Percentiles rank a stretch among this genome's conserved stretches.
phyloP scores from a whole-genome alignment of 2,113 vertebrate species.

The Apodemus speciosus region DNA sequence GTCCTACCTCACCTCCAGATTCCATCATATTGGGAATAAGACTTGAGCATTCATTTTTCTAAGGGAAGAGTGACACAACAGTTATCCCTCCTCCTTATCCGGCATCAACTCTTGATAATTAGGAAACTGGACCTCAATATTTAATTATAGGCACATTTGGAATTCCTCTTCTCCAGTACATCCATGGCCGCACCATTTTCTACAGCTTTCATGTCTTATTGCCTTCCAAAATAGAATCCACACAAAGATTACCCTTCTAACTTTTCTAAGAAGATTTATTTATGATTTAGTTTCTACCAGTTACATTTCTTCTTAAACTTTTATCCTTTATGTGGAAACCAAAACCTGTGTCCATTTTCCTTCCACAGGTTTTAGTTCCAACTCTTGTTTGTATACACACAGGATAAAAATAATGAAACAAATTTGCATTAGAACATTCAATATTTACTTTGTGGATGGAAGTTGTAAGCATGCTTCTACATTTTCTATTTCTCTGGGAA shows the following conservation, averaged over 20 bases:
- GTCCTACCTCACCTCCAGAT: not conserved
- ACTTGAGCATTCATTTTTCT: not conserved
- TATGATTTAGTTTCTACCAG: slow-evolving; percentile 11
- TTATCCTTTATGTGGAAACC: not conserved
- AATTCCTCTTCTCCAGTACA: not conserved
- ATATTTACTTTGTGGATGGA: slow-evolving; percentile 13
- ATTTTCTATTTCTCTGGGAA: not conserved
- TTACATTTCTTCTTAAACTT: not conserved
- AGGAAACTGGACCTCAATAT: not conserved
- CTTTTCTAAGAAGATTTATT: slow-evolving; percentile 16
- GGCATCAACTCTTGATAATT: not conserved
- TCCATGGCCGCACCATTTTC: not conserved
- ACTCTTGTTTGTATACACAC: not conserved
- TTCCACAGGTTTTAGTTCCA: not conserved
- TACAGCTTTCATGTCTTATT: not conserved
- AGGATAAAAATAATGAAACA: not conserved
- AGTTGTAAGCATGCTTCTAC: not conserved
- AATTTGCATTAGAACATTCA: not conserved
- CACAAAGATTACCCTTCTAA: not conserved
- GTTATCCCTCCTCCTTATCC: not conserved
- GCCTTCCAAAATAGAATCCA: slow-evolving; percentile 16
- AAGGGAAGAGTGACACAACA: not conserved
- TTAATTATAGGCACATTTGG: not conserved
- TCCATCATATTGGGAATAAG: not conserved
- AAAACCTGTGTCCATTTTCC: not conserved